Evolutionary conservation across 1,140 invertebrate species (phyloP).

Genomic region (Mesaphorura yosii): DNA sequence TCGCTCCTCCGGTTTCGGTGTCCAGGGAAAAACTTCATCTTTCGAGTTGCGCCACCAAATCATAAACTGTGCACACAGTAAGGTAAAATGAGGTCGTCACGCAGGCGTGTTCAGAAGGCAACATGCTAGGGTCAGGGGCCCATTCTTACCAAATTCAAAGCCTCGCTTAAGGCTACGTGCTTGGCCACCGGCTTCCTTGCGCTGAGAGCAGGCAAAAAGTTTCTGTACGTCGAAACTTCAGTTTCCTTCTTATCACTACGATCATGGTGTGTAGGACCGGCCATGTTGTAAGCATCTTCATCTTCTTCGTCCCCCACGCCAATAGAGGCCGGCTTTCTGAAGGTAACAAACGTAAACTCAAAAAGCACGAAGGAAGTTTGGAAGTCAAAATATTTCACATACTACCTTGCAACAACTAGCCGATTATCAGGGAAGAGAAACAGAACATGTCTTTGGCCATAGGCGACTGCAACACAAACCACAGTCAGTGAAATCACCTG

Average conservation of each 20-base stretch:
- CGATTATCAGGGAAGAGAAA: slow-evolving; percentile 23
- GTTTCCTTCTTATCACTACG: slow-evolving; percentile 1
- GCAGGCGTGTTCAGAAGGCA: too few relatives aligned
- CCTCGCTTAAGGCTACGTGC: too few relatives aligned
- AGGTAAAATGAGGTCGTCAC: too few relatives aligned
- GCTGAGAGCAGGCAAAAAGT: slow-evolving; percentile 18
- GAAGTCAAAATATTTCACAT: neutral
- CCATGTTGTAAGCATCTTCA: too few relatives aligned
- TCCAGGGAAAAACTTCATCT: slow-evolving; percentile 29
- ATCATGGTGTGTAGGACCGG: too few relatives aligned
- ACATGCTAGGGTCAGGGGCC: too few relatives aligned
- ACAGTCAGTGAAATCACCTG: neutral
- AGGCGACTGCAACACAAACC: slow-evolving; percentile 12
- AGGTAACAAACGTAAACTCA: neutral
- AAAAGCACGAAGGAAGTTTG: neutral
- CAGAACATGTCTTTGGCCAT: slow-evolving; percentile 16
- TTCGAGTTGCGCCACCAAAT: slow-evolving; percentile 26
- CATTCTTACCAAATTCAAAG: too few relatives aligned
- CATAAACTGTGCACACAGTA: slow-evolving; percentile 21
- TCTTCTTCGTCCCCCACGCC: neutral
- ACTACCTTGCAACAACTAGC: slow-evolving; percentile 19
- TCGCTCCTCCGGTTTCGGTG: slow-evolving; percentile 23
- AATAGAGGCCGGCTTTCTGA: neutral
- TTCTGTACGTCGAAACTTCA: slow-evolving; percentile 13
- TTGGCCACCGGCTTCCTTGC: too few relatives aligned